Conservation (phyloP, 2,888 invertebrate species). For the Bellardia pandia region DNA sequence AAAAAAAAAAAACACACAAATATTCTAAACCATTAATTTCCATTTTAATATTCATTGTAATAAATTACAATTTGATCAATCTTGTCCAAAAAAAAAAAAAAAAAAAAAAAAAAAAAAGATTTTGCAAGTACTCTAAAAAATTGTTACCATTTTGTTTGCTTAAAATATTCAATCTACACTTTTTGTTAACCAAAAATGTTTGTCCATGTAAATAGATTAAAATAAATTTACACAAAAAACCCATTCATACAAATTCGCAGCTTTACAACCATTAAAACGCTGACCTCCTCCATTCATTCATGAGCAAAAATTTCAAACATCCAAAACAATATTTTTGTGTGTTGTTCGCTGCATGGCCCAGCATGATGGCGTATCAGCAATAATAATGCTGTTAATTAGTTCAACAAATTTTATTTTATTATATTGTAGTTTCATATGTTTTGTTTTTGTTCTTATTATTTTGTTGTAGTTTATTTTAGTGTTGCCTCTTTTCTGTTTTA, state of each 20-base stretch:
- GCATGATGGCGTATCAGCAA: constrained; percentile 45
- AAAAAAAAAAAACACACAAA: constrained; percentile 3
- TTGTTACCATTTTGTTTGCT: background rate
- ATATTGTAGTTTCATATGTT: background rate
- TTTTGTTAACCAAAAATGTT: constrained; percentile 24
- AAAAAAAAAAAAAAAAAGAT: constrained; percentile 1
- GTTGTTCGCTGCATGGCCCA: background rate
- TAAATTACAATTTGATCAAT: constrained; percentile 59
- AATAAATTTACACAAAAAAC: constrained; percentile 15
- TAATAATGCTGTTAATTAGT: constrained; percentile 56
- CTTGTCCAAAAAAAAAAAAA: background rate
- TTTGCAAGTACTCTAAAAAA: constrained; percentile 25
- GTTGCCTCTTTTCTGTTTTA: background rate
- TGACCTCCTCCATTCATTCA: constrained; percentile 29
- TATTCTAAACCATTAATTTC: constrained; percentile 46
- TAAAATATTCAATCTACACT: background rate
- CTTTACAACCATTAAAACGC: background rate
- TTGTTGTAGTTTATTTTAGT: background rate
- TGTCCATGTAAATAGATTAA: background rate
- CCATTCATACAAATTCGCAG: constrained; percentile 1
- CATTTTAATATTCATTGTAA: constrained; percentile 36
- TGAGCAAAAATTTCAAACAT: background rate
- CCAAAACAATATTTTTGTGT: background rate
- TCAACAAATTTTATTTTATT: constrained; percentile 52
- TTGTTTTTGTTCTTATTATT: constrained; percentile 1